A percentile compares a stretch with the other conserved stretches of the same genome.
These are phyloP conservation scores for Callospermophilus lateralis DNA, from an alignment of 2,113 vertebrate species.

Conservation along the genomic window DNA sequence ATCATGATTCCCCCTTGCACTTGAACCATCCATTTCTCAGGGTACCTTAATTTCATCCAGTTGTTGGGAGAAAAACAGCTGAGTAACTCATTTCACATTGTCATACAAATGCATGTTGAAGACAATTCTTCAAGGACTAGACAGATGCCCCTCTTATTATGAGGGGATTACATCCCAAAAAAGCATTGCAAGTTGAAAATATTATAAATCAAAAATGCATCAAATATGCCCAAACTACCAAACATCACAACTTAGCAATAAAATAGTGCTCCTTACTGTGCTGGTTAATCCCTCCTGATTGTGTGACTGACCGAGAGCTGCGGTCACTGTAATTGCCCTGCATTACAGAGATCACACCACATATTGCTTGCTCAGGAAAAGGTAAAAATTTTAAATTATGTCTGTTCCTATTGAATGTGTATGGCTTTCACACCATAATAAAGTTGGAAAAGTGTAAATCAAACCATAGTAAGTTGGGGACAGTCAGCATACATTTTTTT, in stretches of 20 bases:
- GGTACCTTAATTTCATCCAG: neutral
- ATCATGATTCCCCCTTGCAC: neutral
- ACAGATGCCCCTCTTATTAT: neutral
- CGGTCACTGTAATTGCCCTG: neutral
- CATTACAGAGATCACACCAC: neutral
- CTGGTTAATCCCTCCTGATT: neutral
- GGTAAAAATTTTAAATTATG: neutral
- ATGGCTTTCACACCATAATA: neutral
- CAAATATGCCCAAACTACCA: no score
- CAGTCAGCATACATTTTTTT: neutral
- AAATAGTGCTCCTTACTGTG: neutral
- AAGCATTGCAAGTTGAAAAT: neutral
- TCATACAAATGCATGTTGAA: neutral
- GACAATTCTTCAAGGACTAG: neutral
- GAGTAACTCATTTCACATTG: neutral
- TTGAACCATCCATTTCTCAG: neutral
- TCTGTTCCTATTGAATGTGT: neutral
- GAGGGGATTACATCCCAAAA: neutral
- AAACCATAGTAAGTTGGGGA: neutral
- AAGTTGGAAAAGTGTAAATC: neutral
- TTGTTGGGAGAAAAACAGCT: neutral
- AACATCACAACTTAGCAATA: no score
- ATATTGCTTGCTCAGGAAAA: no score
- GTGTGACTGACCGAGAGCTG: neutral
- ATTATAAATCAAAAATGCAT: neutral